Conservation (phyloP, 2,888 invertebrate genomes). For the Ptilodon capucinus region DNA sequence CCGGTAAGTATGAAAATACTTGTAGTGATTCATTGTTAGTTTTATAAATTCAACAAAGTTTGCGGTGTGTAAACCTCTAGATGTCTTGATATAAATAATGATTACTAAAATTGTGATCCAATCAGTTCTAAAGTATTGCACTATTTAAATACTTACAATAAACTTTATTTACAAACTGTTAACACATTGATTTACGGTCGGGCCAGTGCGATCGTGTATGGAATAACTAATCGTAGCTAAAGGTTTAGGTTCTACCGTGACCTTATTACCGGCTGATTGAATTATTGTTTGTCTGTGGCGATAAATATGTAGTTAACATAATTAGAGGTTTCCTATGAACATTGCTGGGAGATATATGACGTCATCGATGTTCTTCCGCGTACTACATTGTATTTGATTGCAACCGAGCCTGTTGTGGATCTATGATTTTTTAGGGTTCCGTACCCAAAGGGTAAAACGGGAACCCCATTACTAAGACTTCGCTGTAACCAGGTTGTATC, state of each 20-base stretch:
- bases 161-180: conserved; percentile 10
- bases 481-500: no score
- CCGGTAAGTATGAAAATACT: no score
- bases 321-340: conserved; percentile 26
- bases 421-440: no score
- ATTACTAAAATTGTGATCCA: background rate
- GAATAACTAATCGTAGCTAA: conserved; percentile 39
- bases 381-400: conserved; percentile 3
- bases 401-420: background rate
- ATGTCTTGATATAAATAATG: no score
- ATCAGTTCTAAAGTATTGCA: background rate
- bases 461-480: no score
- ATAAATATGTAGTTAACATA: conserved; percentile 16
- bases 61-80: no score
- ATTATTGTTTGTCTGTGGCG: conserved; percentile 37
- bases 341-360: conserved; percentile 15
- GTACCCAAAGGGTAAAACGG: no score
- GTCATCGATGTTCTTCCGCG: conserved; percentile 23
- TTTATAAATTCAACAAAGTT: no score
- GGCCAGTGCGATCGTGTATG: conserved; percentile 24
- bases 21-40: no score
- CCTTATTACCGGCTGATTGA: conserved; percentile 50
- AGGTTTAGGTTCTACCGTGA: conserved; percentile 58
- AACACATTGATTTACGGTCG: conserved; percentile 50
- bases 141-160: conserved; percentile 4